A percentile compares a stretch with the other conserved stretches of the same genome.
These are phyloP conservation scores for Myotis yumanensis DNA, from an alignment of 2,113 vertebrate genomes.

Conservation along the genomic window DNA sequence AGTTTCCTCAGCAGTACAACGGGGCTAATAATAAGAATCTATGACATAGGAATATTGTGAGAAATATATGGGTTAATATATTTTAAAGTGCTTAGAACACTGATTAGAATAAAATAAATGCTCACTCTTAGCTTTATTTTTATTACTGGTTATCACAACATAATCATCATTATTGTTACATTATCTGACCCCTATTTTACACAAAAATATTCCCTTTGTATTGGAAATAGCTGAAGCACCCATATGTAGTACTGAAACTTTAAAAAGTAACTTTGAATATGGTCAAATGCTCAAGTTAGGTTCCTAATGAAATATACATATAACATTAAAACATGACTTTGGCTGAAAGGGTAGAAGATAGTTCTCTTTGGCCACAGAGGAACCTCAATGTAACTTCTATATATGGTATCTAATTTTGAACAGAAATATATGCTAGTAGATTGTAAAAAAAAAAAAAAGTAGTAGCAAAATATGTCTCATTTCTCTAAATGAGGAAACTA, in stretches of 20 bases:
- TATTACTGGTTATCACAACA: neutral
- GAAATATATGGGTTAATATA: slow-evolving; percentile 23
- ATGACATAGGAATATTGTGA: neutral
- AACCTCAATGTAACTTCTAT: neutral
- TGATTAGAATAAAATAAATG: neutral
- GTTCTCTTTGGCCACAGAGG: neutral
- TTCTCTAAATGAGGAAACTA: neutral
- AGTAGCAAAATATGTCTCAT: neutral
- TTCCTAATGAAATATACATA: slow-evolving; percentile 17
- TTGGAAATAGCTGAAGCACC: neutral
- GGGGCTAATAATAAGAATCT: slow-evolving; percentile 1
- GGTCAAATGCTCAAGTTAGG: neutral
- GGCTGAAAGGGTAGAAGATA: neutral
- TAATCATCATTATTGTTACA: neutral
- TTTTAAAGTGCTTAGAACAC: neutral
- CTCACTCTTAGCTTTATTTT: slow-evolving; percentile 12
- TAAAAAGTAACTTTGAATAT: slow-evolving; percentile 2
- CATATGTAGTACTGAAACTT: neutral
- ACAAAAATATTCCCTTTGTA: slow-evolving; percentile 2
- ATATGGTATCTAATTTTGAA: slow-evolving; percentile 5
- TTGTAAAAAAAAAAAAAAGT: neutral
- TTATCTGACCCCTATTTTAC: slow-evolving; percentile 13
- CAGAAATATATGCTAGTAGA: neutral
- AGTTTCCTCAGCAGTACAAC: neutral
- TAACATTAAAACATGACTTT: slow-evolving; percentile 28